Conservation (phyloP, 2,113 vertebrate species). For the Lonchura striata region DNA sequence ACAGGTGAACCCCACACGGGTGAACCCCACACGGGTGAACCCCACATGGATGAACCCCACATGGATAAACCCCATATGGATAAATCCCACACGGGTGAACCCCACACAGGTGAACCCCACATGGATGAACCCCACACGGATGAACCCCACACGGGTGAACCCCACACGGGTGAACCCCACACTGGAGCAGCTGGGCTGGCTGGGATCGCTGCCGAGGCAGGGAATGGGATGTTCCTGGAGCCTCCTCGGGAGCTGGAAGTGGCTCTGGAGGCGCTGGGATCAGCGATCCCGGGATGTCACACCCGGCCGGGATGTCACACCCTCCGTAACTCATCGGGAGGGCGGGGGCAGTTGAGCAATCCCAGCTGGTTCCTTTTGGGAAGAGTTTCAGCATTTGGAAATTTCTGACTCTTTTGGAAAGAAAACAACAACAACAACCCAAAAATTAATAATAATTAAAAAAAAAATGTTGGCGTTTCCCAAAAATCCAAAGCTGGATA, state of each 20-base stretch:
- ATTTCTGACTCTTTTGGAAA: slow-evolving; percentile 14
- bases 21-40: rapidly evolving
- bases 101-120: rapidly evolving
- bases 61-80: rapidly evolving
- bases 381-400: slow-evolving; percentile 62
- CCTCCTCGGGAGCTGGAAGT: not conserved
- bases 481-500: not conserved
- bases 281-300: not conserved
- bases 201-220: not conserved
- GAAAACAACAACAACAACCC: not conserved
- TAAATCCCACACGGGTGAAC: not conserved
- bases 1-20: rapidly evolving
- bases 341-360: slow-evolving; percentile 48
- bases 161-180: rapidly evolving
- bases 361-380: slow-evolving; percentile 52
- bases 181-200: not conserved
- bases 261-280: not conserved
- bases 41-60: too few species aligned
- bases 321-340: slow-evolving; percentile 46
- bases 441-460: not conserved
- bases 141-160: rapidly evolving
- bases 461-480: not conserved
- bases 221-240: not conserved
- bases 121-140: rapidly evolving
- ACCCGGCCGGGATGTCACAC: slow-evolving; percentile 14